phyloP scores from a whole-genome alignment of 2,113 vertebrate genomes.

The Xiphorhynchus elegans region DNA sequence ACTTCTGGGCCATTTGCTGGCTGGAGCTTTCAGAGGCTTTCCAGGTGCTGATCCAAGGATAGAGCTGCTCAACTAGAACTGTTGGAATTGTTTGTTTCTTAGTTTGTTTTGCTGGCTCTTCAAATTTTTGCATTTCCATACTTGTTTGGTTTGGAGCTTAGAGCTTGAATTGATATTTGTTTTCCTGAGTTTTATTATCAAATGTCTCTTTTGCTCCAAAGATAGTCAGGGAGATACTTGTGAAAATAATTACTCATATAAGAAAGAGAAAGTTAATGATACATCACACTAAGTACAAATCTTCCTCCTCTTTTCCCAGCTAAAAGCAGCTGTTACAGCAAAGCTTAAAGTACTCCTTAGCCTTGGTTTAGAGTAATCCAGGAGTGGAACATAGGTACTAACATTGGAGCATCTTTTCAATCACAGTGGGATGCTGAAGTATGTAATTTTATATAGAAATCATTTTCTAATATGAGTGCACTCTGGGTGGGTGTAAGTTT shows the following conservation, averaged over 20 bases:
- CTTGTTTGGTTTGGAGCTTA: background rate
- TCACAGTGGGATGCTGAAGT: background rate
- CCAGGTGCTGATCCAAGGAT: background rate
- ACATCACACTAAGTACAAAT: background rate
- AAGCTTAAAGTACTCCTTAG: background rate
- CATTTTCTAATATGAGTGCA: background rate
- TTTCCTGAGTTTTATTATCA: background rate
- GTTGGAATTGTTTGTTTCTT: background rate
- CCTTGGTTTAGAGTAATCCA: background rate
- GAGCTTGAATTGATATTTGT: background rate
- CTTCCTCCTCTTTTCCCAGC: background rate
- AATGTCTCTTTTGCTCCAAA: background rate
- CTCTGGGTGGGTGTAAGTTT: background rate
- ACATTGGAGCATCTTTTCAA: background rate
- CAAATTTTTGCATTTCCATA: fast-evolving
- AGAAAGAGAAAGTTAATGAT: background rate
- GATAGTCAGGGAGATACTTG: background rate
- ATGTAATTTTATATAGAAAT: background rate
- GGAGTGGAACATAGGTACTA: background rate
- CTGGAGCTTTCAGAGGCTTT: background rate
- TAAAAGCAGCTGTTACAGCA: background rate
- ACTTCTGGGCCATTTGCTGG: background rate
- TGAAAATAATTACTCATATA: background rate
- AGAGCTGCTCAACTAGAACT: background rate
- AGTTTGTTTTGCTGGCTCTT: background rate